These are phyloP conservation scores for Micromesistius poutassou DNA, from an alignment of 2,797 vertebrate species.

Conservation along the genomic window DNA sequence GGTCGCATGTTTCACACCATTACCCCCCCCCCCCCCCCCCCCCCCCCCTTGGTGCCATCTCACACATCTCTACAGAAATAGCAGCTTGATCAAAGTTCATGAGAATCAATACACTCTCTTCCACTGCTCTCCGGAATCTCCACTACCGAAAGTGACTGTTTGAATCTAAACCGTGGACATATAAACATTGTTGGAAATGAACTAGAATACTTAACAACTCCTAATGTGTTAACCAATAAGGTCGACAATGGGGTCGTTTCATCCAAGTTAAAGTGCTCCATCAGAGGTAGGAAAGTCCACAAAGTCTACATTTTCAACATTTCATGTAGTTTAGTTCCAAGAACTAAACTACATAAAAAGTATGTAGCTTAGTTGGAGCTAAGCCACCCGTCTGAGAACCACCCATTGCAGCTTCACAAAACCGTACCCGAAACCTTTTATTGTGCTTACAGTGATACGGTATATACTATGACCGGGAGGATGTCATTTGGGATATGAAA, in stretches of 20 bases:
- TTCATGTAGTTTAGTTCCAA: background rate
- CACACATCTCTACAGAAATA: constrained; percentile 54
- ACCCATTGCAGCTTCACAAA: too few relatives aligned
- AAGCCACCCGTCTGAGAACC: too few relatives aligned
- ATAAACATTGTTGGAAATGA: background rate
- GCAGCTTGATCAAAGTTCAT: constrained; percentile 54
- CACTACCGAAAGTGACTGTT: constrained; percentile 36
- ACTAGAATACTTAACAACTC: background rate
- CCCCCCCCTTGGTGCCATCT: constrained; percentile 58
- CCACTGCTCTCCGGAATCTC: constrained; percentile 55
- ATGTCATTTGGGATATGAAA: background rate
- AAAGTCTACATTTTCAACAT: background rate
- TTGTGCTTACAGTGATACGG: background rate
- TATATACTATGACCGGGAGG: background rate
- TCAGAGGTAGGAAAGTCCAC: background rate
- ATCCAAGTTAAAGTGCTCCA: background rate
- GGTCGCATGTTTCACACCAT: constrained; percentile 45
- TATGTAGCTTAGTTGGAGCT: too few relatives aligned
- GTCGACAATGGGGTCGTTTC: background rate
- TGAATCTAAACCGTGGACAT: constrained; percentile 45
- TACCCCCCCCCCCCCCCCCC: constrained; percentile 30
- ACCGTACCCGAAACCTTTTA: background rate
- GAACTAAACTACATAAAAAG: too few relatives aligned
- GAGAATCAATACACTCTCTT: constrained; percentile 69
- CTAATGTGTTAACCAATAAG: background rate